A percentile compares a stretch with the other conserved stretches of the same genome.
Conservation (phyloP, 2,113 vertebrate species). For the Peromyscus californicus region DNA sequence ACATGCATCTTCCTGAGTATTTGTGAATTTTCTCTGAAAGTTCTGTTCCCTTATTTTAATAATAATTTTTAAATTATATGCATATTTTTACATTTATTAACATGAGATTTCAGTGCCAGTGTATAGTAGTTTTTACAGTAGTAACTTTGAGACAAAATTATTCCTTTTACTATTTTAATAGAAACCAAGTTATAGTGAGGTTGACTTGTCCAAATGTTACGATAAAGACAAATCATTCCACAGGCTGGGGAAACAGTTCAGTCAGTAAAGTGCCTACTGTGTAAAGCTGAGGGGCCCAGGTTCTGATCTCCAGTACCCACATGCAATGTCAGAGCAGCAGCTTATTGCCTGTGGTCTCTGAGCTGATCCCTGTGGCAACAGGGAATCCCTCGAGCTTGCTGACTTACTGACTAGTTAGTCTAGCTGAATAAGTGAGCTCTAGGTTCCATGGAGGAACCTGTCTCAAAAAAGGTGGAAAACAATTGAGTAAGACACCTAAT, state of each 20-base stretch:
- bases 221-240: neutral
- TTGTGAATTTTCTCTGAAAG: neutral
- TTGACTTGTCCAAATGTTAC: slow-evolving; percentile 40
- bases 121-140: slow-evolving; percentile 32
- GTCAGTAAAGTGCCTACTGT: neutral
- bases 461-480: neutral
- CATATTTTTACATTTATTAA: slow-evolving; percentile 38
- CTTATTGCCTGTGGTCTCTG: neutral
- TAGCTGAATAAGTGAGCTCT: neutral
- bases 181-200: slow-evolving; percentile 25
- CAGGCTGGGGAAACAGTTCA: neutral
- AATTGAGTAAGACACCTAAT: neutral
- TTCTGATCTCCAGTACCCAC: neutral
- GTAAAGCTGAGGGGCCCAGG: neutral
- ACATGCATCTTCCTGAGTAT: neutral
- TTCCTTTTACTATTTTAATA: slow-evolving; percentile 38
- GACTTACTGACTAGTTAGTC: neutral
- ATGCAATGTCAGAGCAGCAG: neutral
- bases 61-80: slow-evolving; percentile 45
- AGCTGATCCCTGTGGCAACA: neutral
- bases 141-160: slow-evolving; percentile 15
- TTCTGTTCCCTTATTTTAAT: slow-evolving; percentile 39
- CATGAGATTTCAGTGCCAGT: slow-evolving; percentile 23
- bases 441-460: neutral
- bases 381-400: neutral